phyloP scores from a whole-genome alignment of 2,113 vertebrate species.

The Atherinomorus stipes region DNA sequence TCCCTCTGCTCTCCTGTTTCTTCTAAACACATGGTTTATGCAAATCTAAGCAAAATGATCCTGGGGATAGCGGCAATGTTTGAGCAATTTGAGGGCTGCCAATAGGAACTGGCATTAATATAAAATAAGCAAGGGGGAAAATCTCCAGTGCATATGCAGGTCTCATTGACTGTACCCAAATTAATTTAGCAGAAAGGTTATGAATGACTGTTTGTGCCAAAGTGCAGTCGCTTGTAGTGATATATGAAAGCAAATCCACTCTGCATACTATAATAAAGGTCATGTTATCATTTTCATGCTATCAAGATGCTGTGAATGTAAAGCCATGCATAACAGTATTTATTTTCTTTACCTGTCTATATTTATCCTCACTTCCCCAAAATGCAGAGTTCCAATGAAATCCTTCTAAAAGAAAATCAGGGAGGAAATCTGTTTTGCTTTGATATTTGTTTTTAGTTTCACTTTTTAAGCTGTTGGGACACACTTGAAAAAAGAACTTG shows the following conservation, averaged over 20 bases:
- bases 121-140: slow-evolving; percentile 78
- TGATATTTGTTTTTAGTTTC: not conserved
- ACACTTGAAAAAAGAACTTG: not conserved
- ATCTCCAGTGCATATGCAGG: slow-evolving; percentile 78
- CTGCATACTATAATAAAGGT: slow-evolving; percentile 92
- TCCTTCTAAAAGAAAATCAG: not conserved
- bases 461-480: not conserved
- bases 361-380: not conserved
- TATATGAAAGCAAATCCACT: slow-evolving; percentile 93
- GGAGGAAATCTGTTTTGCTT: not conserved
- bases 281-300: slow-evolving; percentile 94
- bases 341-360: slow-evolving; percentile 70
- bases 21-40: slow-evolving; percentile 86
- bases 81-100: slow-evolving; percentile 81
- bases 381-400: not conserved
- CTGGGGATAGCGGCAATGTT: slow-evolving; percentile 72
- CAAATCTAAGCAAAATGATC: slow-evolving; percentile 85
- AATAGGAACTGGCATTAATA: slow-evolving; percentile 79
- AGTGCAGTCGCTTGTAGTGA: slow-evolving; percentile 87
- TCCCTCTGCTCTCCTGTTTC: slow-evolving; percentile 65
- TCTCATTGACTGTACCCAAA: slow-evolving; percentile 85
- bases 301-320: slow-evolving; percentile 85
- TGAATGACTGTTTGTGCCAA: slow-evolving; percentile 90
- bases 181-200: slow-evolving; percentile 87
- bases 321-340: slow-evolving; percentile 65